Evolutionary conservation across 2,888 invertebrate species (phyloP).

Genomic region (Tiliacea citrago): DNA sequence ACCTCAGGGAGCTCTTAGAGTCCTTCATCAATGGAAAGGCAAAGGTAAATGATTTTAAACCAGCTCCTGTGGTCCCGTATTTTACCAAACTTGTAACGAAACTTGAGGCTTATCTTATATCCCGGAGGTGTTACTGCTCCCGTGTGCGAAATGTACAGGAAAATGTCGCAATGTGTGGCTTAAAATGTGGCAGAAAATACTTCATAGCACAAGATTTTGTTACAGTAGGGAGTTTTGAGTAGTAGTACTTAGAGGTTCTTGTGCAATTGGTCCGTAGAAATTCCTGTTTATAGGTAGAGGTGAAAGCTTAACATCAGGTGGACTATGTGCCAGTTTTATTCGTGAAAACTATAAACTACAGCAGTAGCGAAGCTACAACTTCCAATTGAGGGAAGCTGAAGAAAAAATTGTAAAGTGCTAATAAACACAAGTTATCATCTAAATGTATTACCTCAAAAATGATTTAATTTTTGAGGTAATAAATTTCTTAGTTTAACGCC

Average conservation of each 20-base stretch:
- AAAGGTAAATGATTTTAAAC: constrained; percentile 37
- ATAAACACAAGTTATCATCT: too few relatives aligned
- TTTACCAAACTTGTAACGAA: constrained; percentile 24
- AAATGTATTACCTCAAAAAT: too few relatives aligned
- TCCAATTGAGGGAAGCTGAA: too few relatives aligned
- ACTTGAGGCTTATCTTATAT: constrained; percentile 34
- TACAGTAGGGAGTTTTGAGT: not conserved
- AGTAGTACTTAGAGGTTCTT: not conserved
- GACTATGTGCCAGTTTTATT: not conserved
- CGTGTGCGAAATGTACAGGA: constrained; percentile 4
- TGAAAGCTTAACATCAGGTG: not conserved
- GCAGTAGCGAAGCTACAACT: too few relatives aligned
- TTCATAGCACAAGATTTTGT: not conserved
- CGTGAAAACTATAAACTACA: not conserved
- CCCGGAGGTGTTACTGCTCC: constrained; percentile 23
- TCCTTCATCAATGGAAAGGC: constrained; percentile 16
- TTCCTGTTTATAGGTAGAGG: not conserved
- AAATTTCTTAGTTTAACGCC: too few relatives aligned
- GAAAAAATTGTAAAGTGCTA: too few relatives aligned
- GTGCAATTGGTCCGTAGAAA: not conserved
- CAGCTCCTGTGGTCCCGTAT: constrained; percentile 8
- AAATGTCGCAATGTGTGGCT: constrained; percentile 27
- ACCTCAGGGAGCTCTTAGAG: constrained; percentile 4
- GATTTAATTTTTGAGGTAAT: too few relatives aligned
- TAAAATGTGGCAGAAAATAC: constrained; percentile 11